Base-by-base conservation (phyloP, 1,140 invertebrate species). In the Leptinotarsa texana region DNA sequence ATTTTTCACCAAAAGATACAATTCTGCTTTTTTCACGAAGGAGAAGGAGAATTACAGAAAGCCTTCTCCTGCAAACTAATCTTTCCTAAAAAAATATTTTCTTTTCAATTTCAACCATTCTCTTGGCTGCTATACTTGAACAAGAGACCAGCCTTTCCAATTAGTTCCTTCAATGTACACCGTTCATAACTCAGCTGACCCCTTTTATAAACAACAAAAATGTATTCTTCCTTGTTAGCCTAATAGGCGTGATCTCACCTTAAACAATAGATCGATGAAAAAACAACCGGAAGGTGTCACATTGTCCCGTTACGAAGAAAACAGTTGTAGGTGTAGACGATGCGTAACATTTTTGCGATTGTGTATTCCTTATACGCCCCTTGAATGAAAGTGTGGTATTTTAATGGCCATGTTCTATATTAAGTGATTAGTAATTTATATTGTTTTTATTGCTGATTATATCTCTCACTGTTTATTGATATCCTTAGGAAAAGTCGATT, bases 371-470 rank as follows among this genome's bases (percentile, higher is more conserved):
- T 8, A 15, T 18, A 57, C 51, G 51, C 51, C 51, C 51, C 51
- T 57, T 57, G 15, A 57, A 57, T 57, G 51, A 57, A 42, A 18
- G 15, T 57, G 51, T 17, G 51, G 51, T 18, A 57, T 57, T 57
- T 57, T n/a, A 57, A 57, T 57, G 51, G 51, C 51, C 51, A 18
- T 57, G 51, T 57, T 57, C 51, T 57, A 57, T 17, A 57, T 57
- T 57, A 18, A 3, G 51, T 57, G 51, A 57, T 57, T 57, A 57
- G 51, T 57, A 57, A 57, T 57, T 57, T 17, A 57, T 57, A 57
- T 57, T 57, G 51, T 57, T 57, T 17, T 57, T 57, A 4, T n/a
- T 57, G 51, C 2, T 57, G 51, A 57, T 57, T 18, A 18, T 57
- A 57, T 57, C 51, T 57, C n/a, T 57, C 51, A 57, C n/a, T 57